These are phyloP conservation scores for Sebastes miniatus DNA, from an alignment of 2,797 vertebrate species.

Conservation along the genomic window DNA sequence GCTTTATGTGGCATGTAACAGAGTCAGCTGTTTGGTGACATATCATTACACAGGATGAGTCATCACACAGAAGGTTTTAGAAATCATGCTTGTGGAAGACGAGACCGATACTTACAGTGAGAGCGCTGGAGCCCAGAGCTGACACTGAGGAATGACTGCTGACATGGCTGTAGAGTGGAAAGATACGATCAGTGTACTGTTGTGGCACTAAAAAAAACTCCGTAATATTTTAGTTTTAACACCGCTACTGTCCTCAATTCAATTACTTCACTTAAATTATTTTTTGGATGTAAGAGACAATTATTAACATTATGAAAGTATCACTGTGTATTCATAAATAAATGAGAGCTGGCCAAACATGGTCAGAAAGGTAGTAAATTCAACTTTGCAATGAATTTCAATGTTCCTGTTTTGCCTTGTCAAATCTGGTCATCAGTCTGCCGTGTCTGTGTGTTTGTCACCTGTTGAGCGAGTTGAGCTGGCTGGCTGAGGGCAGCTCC, in stretches of 20 bases:
- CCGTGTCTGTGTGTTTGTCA: slow-evolving; percentile 52
- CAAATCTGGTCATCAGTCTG: not conserved
- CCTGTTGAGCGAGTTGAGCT: slow-evolving; percentile 90
- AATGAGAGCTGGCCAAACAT: not conserved
- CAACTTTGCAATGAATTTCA: not conserved
- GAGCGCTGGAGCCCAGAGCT: slow-evolving; percentile 83
- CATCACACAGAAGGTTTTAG: not conserved
- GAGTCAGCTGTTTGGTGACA: not conserved
- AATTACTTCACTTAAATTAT: not conserved
- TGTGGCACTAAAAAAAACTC: not conserved
- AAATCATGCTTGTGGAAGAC: not conserved
- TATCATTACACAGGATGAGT: not conserved
- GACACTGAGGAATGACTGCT: slow-evolving; percentile 88
- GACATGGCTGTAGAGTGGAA: slow-evolving; percentile 80
- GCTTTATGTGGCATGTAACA: not conserved
- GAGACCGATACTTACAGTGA: slow-evolving; percentile 84
- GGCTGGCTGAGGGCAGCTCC: slow-evolving; percentile 85
- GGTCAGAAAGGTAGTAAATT: not conserved
- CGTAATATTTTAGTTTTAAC: not conserved
- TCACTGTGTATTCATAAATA: not conserved
- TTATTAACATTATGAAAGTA: not conserved
- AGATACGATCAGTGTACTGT: slow-evolving; percentile 2
- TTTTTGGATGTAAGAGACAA: not conserved
- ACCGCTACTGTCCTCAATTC: not conserved
- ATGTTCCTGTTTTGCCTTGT: not conserved